phyloP scores from a whole-genome alignment of 1,140 invertebrate species.

The Cylas formicarius region DNA sequence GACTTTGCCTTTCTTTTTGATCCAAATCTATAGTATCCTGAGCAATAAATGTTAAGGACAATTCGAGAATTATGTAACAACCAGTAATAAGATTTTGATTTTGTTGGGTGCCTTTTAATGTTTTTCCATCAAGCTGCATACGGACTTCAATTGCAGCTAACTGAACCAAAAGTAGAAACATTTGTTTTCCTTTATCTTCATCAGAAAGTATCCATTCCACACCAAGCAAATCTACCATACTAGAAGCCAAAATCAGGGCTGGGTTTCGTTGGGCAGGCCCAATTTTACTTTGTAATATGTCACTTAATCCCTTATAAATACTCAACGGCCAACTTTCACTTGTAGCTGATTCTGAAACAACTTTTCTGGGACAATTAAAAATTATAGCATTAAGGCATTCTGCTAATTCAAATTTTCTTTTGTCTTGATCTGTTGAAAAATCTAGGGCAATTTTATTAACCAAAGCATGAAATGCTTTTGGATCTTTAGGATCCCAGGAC shows the following conservation, averaged over 20 bases:
- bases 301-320: constrained; percentile 67
- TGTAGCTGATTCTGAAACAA: constrained; percentile 51
- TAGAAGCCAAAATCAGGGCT: constrained; percentile 72
- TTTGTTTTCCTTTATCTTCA: constrained; percentile 70
- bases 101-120: constrained; percentile 66
- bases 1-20: constrained; percentile 81
- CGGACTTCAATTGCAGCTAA: constrained; percentile 83
- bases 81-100: constrained; percentile 70
- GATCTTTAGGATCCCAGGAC: constrained; percentile 66
- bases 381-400: constrained; percentile 66
- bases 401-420: constrained; percentile 81
- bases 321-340: constrained; percentile 72
- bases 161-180: constrained; percentile 78
- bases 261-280: constrained; percentile 80
- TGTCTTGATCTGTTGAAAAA: constrained; percentile 78
- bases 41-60: constrained; percentile 72
- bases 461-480: constrained; percentile 71
- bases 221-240: constrained; percentile 73
- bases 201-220: constrained; percentile 74
- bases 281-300: constrained; percentile 81
- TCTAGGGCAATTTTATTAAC: constrained; percentile 77
- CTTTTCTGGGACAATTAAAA: constrained; percentile 60
- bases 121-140: constrained; percentile 84
- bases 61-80: constrained; percentile 79
- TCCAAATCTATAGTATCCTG: constrained; percentile 76